These are phyloP conservation scores for Ictidomys tridecemlineatus DNA, from an alignment of 2,113 vertebrate species.

Conservation along the genomic window DNA sequence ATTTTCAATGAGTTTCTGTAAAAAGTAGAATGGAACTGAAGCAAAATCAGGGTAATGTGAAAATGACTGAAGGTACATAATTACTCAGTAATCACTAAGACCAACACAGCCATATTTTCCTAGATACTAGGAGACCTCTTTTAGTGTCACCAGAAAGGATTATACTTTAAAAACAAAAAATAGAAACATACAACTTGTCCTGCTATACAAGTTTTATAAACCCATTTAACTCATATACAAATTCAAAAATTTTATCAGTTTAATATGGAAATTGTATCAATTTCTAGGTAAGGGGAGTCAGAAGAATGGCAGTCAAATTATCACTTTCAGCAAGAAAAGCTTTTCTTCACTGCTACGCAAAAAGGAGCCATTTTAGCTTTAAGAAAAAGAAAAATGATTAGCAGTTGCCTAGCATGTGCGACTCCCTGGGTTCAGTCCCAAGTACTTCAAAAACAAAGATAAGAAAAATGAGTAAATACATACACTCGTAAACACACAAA, in stretches of 20 bases:
- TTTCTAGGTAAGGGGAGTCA: background rate
- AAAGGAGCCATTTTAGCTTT: background rate
- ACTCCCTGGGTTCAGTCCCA: no score
- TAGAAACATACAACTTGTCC: background rate
- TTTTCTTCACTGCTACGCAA: no score
- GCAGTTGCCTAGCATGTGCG: no score
- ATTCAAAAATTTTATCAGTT: background rate
- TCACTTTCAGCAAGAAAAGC: background rate
- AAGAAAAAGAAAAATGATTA: no score
- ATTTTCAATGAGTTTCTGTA: background rate
- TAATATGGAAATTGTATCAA: background rate
- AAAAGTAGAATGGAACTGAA: background rate
- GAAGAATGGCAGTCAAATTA: background rate
- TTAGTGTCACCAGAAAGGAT: background rate
- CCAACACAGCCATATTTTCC: background rate
- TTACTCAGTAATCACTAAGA: background rate
- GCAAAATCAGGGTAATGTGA: constrained; percentile 10
- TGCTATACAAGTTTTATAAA: background rate
- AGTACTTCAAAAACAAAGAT: no score
- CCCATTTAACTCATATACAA: background rate
- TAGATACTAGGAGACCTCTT: background rate
- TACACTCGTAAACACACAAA: no score
- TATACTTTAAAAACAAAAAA: background rate
- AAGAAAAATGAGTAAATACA: background rate
- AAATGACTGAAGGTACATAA: background rate